phyloP scores from a whole-genome alignment of 2,888 invertebrate genomes.

The Synergus itoensis region DNA sequence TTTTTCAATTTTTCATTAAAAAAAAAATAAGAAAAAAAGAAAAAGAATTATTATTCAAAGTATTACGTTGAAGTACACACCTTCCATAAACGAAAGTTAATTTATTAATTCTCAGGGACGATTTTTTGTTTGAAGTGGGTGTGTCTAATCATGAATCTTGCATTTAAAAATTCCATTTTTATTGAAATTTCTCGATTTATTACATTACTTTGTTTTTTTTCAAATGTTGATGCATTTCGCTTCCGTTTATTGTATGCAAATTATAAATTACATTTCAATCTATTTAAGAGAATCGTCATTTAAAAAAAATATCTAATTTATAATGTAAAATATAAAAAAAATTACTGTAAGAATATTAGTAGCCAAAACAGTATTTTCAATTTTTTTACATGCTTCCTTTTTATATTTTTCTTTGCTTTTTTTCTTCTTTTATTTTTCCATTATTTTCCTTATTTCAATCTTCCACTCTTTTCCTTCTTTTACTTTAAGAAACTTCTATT shows the following conservation, averaged over 20 bases:
- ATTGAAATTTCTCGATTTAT: constrained; percentile 1
- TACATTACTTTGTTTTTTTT: not conserved
- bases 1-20: no score
- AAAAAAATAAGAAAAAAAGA: not conserved
- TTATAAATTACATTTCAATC: not conserved
- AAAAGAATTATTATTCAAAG: not conserved
- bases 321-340: no score
- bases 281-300: no score
- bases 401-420: no score
- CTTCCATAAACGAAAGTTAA: constrained; percentile 1
- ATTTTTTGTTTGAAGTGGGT: not conserved
- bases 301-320: no score
- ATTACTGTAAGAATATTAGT: no score
- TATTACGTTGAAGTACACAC: not conserved
- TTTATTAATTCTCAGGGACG: constrained; percentile 27
- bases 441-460: no score
- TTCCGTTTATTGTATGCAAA: not conserved
- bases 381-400: no score
- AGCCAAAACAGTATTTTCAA: no score
- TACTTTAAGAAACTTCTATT: no score
- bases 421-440: no score
- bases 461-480: no score
- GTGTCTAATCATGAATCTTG: constrained; percentile 7
- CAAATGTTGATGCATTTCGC: not conserved
- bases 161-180: not conserved